Evolutionary conservation across 2,888 invertebrate genomes (phyloP).

Genomic region (Anagyrus pseudococci): DNA sequence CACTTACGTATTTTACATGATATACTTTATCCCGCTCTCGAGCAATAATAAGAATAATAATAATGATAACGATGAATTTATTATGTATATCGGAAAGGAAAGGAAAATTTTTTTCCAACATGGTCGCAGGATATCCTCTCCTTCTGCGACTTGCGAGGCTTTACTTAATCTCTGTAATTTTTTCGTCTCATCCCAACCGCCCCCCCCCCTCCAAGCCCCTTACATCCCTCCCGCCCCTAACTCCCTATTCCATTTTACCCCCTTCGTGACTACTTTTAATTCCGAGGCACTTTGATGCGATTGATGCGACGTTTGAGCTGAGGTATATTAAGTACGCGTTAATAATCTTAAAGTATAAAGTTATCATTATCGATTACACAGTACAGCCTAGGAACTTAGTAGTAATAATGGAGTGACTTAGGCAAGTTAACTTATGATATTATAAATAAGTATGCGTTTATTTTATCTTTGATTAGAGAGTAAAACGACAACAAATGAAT

Average conservation of each 20-base stretch:
- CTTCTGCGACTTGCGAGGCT: conserved; percentile 17
- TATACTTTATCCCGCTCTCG: conserved; percentile 21
- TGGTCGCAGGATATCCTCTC: too few relatives aligned
- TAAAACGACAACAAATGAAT: too few relatives aligned
- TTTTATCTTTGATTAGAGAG: conserved; percentile 14
- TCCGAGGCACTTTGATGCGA: conserved; percentile 11
- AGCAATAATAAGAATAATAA: background rate
- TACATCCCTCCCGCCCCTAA: background rate
- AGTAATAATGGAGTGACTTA: conserved; percentile 20
- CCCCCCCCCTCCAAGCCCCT: too few relatives aligned
- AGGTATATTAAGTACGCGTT: conserved; percentile 18
- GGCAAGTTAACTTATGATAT: conserved; percentile 19
- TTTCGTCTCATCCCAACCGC: conserved; percentile 1
- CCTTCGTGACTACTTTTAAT: conserved; percentile 17
- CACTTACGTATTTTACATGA: conserved; percentile 17
- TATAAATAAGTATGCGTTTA: conserved; percentile 20
- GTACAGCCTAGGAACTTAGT: conserved; percentile 14
- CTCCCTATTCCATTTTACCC: background rate
- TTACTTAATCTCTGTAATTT: conserved; percentile 9
- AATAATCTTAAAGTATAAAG: conserved; percentile 14
- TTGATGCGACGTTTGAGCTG: conserved; percentile 2
- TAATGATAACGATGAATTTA: background rate
- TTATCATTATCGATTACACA: conserved; percentile 31
- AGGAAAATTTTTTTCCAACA: too few relatives aligned
- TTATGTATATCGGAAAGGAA: too few relatives aligned